Evolutionary conservation across 1,140 invertebrate species (phyloP), one percentile per base, ranked within the genome.

Genomic region (Phocides pigmalion): DNA sequence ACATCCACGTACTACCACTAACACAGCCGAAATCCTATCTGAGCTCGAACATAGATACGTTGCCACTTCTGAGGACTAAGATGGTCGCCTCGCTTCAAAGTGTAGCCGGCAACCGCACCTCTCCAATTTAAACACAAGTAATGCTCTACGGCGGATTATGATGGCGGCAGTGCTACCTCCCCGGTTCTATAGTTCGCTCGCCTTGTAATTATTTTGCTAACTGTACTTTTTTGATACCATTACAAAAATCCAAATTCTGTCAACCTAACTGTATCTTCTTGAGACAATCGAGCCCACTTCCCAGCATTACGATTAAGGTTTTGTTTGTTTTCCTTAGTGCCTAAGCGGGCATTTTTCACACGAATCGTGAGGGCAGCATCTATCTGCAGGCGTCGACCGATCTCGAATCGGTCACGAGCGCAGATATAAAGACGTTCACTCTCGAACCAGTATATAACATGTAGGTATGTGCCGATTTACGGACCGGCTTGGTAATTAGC

Each of bases 301-400:
- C 37, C 39, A 28, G 25, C 14, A 56, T 5, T 49, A 15, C 20
- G 39, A 58, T 46, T 58, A 58, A 58, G 39, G 54, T 22, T 46
- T 46, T 58, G 14, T 58, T 46, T 44, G 39, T 56, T 56, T 42
- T 44, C 41, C 39, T 58, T 44, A 25, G 39, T 5, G 39, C 39
- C 39, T 58, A 9, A n/a, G 41, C 37, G 39, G 37, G 53, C 53
- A 58, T 58, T 58, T 56, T 56, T 56, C 53, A 56, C 51, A 56
- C 51, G 51, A 56, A 56, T 56, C 51, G 51, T 56, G 51, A 22
- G 51, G 51, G 6, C 37, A 42, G 37, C 51, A 25, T 56, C 35
- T 56, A 56, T 56, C 51, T 22, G 51, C 37, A 50, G 22, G 35
- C 51, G 51, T 56, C 51, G 51, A 16, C 35, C 37, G 51, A 56